Evolutionary conservation across 2,797 vertebrate genomes (phyloP), one percentile per base, ranked within the genome.

Genomic region (Garrulus glandarius): DNA sequence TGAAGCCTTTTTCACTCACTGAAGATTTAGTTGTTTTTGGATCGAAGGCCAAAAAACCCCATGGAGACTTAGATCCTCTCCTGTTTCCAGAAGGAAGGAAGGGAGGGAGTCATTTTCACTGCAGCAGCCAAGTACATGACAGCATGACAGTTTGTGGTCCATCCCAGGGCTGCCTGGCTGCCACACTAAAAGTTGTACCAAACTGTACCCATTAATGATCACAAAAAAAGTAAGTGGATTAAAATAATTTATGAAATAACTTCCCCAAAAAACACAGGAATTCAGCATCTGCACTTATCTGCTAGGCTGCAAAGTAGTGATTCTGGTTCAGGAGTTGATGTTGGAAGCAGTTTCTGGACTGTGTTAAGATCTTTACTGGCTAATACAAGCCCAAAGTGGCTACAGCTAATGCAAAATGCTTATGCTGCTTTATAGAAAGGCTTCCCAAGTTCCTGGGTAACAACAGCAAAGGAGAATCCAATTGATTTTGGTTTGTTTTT

Each of bases 81-180:
- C 49, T 76, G 36, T 80, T 87, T 88, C 69, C 59, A 64, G 74
- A 24, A 87, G 11, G 2, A 7, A 59, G 55, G 46, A 84, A 50
- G 21, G 29, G 43, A 83, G 56, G 37, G 47, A 88, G 39, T 1
- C 0, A n/a, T 75, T 96, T 85, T 53, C 27, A 44, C 36, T 6
- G 1, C 50, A 67, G 81, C 52, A 49, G 26, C 12, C 0, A 3
- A 44, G 50, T 44, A 39, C 1, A 0, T 1, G n/a, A 36, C 26
- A 47, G 17, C 0, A 0, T 59, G 53, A 81, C 21, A 52, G 63
- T 32, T 39, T 4, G 0, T 27, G 37, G 49, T 53, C 56, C 52
- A 75, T 80, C 50, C 46, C 10, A 21, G 44, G 36, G 36, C 59
- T 81, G 60, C 32, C 26, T 36, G 43, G 10, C 41, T 64, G 72